These are phyloP conservation scores for Cettia cetti DNA, from an alignment of 2,113 vertebrate species.

Conservation along the genomic window DNA sequence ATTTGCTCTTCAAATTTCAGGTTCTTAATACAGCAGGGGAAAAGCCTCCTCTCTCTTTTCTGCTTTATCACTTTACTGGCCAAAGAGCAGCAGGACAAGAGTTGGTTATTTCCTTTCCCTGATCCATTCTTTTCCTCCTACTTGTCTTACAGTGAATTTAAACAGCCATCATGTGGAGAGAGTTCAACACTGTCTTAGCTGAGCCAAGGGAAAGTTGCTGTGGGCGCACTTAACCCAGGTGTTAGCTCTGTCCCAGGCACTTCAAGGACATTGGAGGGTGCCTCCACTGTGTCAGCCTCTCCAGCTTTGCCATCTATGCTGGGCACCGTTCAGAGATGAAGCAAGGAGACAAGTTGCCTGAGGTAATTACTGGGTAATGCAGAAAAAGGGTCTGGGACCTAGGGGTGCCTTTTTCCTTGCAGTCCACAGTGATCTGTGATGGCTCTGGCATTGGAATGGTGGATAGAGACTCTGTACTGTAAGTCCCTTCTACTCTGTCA, in stretches of 20 bases:
- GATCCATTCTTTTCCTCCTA: not conserved
- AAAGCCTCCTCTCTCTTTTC: not conserved
- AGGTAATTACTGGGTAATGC: not conserved
- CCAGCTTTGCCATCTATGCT: not conserved
- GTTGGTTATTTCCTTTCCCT: not conserved
- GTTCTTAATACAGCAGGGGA: not conserved
- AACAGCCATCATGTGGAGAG: not conserved
- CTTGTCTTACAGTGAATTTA: not conserved
- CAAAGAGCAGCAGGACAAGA: conserved; percentile 1
- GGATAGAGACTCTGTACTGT: not conserved
- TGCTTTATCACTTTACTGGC: not conserved
- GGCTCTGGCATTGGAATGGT: not conserved
- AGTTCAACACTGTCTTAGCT: not conserved
- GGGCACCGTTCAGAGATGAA: not conserved
- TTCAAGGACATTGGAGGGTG: not conserved
- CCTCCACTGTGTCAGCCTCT: not conserved
- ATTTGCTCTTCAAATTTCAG: conserved; percentile 5
- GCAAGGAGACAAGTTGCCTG: not conserved
- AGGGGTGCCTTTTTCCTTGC: not conserved
- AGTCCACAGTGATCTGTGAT: not conserved
- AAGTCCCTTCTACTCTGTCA: not conserved
- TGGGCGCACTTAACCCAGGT: not conserved
- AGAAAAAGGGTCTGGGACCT: not conserved
- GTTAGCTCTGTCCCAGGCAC: not conserved
- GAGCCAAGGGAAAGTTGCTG: not conserved